These are phyloP conservation scores for Corythornis cristatus DNA, from an alignment of 2,113 vertebrate species.

Conservation along the genomic window DNA sequence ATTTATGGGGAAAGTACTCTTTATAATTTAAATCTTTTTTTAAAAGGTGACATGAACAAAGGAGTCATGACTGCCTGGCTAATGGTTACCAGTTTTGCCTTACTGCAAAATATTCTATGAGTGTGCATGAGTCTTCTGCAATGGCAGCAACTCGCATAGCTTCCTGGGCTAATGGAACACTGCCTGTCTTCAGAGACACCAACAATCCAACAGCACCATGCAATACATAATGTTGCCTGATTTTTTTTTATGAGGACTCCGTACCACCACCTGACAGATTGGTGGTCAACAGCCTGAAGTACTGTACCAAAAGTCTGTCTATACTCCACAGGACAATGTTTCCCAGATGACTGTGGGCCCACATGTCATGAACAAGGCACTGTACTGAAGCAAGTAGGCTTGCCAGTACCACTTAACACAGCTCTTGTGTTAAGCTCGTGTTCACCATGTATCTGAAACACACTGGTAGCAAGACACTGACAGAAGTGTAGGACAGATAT, in stretches of 20 bases:
- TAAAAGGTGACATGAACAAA: background rate
- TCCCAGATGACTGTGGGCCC: background rate
- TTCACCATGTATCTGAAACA: background rate
- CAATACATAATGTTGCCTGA: background rate
- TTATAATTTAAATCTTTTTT: background rate
- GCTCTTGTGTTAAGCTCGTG: background rate
- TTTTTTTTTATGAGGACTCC: background rate
- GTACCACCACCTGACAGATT: background rate
- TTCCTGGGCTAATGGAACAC: background rate
- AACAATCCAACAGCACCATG: background rate
- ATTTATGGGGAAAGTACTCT: background rate
- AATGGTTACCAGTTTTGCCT: background rate
- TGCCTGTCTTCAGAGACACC: background rate
- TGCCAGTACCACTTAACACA: background rate
- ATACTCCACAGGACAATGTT: background rate
- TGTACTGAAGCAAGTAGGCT: background rate
- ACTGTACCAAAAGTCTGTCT: background rate
- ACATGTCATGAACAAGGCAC: background rate
- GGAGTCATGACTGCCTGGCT: background rate
- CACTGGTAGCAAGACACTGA: background rate
- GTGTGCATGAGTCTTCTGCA: accelerated
- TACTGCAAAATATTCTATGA: background rate
- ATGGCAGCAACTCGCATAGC: background rate
- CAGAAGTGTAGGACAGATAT: background rate
- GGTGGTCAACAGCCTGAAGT: background rate